Percentiles rank a stretch among this genome's conserved stretches.
These are phyloP conservation scores for Cetoscarus ocellatus DNA, from an alignment of 2,797 vertebrate genomes.

Conservation along the genomic window DNA sequence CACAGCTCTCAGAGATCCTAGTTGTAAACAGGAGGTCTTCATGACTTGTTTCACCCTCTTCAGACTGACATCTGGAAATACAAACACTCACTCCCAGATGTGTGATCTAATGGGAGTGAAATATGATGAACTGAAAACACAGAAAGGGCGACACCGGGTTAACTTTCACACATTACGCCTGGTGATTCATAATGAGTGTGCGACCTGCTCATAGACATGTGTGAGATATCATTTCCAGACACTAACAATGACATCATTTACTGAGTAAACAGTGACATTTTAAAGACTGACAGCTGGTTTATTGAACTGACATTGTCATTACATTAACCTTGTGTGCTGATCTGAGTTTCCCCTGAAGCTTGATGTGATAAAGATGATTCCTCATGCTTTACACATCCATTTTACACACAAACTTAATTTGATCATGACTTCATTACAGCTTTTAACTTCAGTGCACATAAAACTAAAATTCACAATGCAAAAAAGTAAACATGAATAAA, in stretches of 20 bases:
- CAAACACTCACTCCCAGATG: neutral
- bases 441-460: no score
- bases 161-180: neutral
- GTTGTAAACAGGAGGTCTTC: neutral
- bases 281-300: conserved; percentile 59
- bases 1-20: neutral
- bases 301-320: conserved; percentile 34
- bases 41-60: neutral
- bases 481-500: no score
- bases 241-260: conserved; percentile 46
- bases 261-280: conserved; percentile 24
- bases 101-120: neutral
- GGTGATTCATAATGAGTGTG: conserved; percentile 38
- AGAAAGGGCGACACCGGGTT: neutral
- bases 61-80: neutral
- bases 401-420: neutral
- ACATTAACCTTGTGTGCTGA: conserved; percentile 14
- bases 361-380: conserved; percentile 16
- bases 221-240: conserved; percentile 58
- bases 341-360: conserved; percentile 5
- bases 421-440: no score
- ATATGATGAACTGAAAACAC: neutral
- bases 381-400: conserved; percentile 21
- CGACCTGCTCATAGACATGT: conserved; percentile 22
- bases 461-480: no score